These are phyloP conservation scores for Cylas formicarius DNA, from an alignment of 1,140 invertebrate species.

Conservation along the genomic window DNA sequence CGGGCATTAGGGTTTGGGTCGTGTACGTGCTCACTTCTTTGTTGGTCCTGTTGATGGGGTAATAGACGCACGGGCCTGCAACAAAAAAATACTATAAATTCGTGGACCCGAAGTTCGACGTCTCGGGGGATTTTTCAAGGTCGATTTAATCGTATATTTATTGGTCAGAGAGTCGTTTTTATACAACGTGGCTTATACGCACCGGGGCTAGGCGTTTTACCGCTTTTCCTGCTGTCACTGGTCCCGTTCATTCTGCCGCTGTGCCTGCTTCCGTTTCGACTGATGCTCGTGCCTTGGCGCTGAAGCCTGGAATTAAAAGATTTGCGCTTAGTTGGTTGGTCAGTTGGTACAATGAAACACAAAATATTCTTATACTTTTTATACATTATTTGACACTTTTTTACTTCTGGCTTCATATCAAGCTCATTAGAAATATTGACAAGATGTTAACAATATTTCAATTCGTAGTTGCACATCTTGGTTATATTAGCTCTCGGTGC, in stretches of 20 bases:
- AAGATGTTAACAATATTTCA: no score
- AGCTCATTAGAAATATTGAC: no score
- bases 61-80: slow-evolving; percentile 58
- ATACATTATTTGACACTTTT: no score
- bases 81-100: slow-evolving; percentile 5
- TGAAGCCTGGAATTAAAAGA: slow-evolving; percentile 42
- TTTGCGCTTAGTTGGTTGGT: no score
- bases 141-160: neutral
- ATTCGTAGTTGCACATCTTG: no score
- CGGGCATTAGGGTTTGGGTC: slow-evolving; percentile 33
- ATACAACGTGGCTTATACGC: neutral
- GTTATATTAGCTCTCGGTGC: no score
- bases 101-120: slow-evolving; percentile 46
- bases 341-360: no score
- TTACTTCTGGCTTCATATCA: no score
- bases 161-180: neutral
- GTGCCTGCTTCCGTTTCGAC: slow-evolving; percentile 42
- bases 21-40: slow-evolving; percentile 36
- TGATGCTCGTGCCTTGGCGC: slow-evolving; percentile 53
- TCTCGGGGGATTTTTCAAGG: slow-evolving; percentile 28
- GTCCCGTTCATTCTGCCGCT: slow-evolving; percentile 30
- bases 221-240: slow-evolving; percentile 11
- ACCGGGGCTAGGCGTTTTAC: slow-evolving; percentile 18
- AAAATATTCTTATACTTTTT: no score
- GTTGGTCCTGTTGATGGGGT: slow-evolving; percentile 46